Conservation (phyloP, 2,888 invertebrate genomes). For the Tridacna crocea region DNA sequence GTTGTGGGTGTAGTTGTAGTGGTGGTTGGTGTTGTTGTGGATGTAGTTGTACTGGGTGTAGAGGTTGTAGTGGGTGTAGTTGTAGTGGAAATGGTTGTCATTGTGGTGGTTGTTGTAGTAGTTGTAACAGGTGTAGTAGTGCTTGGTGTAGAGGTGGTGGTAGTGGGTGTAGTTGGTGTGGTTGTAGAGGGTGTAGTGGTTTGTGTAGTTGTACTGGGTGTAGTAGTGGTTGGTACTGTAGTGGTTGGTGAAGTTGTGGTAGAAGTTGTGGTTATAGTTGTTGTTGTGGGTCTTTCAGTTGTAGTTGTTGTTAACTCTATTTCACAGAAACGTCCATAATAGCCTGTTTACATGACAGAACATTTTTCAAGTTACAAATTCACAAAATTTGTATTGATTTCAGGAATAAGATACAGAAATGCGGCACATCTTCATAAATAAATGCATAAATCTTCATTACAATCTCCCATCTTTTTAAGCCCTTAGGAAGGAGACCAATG, state of each 20-base stretch:
- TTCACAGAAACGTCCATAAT: conserved; percentile 7
- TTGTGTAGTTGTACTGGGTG: conserved; percentile 29
- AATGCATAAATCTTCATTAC: too few species aligned
- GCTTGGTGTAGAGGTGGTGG: conserved; percentile 16
- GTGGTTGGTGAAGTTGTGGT: not conserved
- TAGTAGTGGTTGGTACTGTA: conserved; percentile 22
- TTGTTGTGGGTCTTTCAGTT: conserved; percentile 13
- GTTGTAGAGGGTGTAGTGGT: conserved; percentile 14
- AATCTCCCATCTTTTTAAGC: too few species aligned
- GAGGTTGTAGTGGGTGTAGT: conserved; percentile 3
- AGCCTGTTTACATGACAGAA: not conserved
- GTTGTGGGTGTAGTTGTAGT: conserved; percentile 41
- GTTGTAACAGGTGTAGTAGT: conserved; percentile 32
- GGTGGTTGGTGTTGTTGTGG: conserved; percentile 28
- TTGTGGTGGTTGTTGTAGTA: conserved; percentile 1
- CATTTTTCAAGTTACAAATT: not conserved
- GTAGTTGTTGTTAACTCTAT: not conserved
- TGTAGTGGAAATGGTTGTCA: conserved; percentile 5
- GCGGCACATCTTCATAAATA: too few species aligned
- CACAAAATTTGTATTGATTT: not conserved
- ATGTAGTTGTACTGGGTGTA: not conserved
- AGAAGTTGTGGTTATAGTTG: not conserved
- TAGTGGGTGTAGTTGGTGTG: conserved; percentile 11
- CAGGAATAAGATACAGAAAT: too few species aligned
- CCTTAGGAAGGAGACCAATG: too few species aligned